These are phyloP conservation scores for Lampris incognitus DNA, from an alignment of 2,113 vertebrate genomes.

Conservation along the genomic window DNA sequence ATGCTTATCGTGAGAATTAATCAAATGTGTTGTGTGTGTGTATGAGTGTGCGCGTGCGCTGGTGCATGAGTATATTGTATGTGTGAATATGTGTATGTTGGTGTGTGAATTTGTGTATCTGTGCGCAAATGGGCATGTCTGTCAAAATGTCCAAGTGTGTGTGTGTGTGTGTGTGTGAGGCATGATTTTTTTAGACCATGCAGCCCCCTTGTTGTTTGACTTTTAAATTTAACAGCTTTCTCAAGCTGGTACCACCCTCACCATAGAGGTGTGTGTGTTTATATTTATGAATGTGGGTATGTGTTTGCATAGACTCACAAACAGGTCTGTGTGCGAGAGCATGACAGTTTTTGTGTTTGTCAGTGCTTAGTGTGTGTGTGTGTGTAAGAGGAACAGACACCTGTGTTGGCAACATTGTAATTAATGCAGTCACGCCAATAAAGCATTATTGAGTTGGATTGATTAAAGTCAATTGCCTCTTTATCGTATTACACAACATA, in stretches of 20 bases:
- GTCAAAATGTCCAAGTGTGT: background rate
- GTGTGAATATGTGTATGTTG: background rate
- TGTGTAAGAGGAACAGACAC: too few species aligned
- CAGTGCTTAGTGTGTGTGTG: too few species aligned
- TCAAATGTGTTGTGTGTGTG: slow-evolving; percentile 11
- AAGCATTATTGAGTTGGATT: too few species aligned
- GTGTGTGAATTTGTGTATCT: background rate
- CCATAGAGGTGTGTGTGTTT: slow-evolving; percentile 4
- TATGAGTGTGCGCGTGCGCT: background rate
- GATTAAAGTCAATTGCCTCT: too few species aligned
- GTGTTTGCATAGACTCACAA: background rate
- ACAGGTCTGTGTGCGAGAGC: too few species aligned
- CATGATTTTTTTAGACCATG: background rate
- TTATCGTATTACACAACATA: background rate
- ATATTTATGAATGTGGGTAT: background rate
- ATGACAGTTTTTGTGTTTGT: too few species aligned
- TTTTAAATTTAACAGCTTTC: background rate
- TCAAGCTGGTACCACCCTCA: slow-evolving; percentile 32
- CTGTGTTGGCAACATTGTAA: too few species aligned
- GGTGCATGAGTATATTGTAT: slow-evolving; percentile 3
- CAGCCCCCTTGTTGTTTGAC: slow-evolving; percentile 3
- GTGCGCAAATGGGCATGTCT: background rate
- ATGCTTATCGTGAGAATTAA: slow-evolving; percentile 15
- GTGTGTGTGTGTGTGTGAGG: background rate
- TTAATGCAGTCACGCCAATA: too few species aligned